Percentiles rank a stretch among this genome's conserved stretches.
Evolutionary conservation across 2,113 vertebrate species (phyloP).

Genomic region (Hypomesus transpacificus): DNA sequence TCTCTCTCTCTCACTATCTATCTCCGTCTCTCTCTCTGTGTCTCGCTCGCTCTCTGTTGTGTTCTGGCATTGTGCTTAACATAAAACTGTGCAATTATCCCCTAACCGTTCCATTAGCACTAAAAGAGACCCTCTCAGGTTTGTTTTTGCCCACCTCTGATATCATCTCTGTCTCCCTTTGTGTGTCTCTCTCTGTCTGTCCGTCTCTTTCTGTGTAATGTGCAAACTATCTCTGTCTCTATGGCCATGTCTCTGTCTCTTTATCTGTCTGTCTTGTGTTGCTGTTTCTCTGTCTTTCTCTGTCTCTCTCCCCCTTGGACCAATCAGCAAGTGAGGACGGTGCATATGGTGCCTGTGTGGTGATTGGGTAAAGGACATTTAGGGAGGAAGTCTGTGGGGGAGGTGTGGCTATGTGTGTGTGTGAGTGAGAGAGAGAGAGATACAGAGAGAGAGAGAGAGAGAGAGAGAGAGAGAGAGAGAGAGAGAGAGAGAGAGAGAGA

Average conservation of each 20-base stretch:
- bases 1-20: conserved; percentile 10
- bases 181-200: not conserved
- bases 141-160: too few relatives aligned
- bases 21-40: conserved; percentile 1
- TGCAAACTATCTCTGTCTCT: not conserved
- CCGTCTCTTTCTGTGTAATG: too few relatives aligned
- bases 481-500: not conserved
- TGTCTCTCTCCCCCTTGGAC: not conserved
- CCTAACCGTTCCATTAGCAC: too few relatives aligned
- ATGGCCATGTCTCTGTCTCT: not conserved
- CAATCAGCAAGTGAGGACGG: conserved; percentile 23
- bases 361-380: conserved; percentile 12
- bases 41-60: too few relatives aligned
- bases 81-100: too few relatives aligned
- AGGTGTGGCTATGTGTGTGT: not conserved
- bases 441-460: too few relatives aligned
- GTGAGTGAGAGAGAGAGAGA: not conserved
- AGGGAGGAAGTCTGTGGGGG: not conserved
- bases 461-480: too few relatives aligned
- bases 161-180: conserved; percentile 11
- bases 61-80: too few relatives aligned
- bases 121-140: too few relatives aligned
- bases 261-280: not conserved
- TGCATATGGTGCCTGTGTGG: conserved; percentile 15
- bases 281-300: not conserved